A percentile compares a stretch with the other conserved stretches of the same genome.
These are phyloP conservation scores for Sebastes hubbsi DNA, from an alignment of 2,797 vertebrate genomes.

Conservation along the genomic window DNA sequence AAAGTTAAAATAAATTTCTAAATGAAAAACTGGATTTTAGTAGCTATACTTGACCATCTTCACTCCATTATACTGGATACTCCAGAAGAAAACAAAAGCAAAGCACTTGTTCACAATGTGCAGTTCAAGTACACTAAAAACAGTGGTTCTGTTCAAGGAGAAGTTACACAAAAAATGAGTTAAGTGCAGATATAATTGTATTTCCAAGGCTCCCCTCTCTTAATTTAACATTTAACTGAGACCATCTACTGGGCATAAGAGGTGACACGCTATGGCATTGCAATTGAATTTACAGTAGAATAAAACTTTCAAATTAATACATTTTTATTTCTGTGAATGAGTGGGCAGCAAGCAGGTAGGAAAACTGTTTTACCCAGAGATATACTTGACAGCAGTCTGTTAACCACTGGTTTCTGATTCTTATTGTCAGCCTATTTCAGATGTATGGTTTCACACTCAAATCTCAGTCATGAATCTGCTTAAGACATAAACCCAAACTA, in stretches of 20 bases:
- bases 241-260: not conserved
- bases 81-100: not conserved
- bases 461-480: not conserved
- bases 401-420: not conserved
- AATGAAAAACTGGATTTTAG: not conserved
- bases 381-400: not conserved
- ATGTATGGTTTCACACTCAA: not conserved
- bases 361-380: not conserved
- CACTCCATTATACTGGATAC: too few species aligned
- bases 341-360: not conserved
- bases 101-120: not conserved
- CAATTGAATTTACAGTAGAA: not conserved
- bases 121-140: not conserved
- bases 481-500: not conserved
- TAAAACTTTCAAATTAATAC: not conserved
- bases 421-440: not conserved
- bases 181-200: not conserved
- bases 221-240: not conserved
- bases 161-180: not conserved
- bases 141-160: not conserved
- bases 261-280: not conserved
- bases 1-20: not conserved
- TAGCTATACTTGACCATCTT: not conserved
- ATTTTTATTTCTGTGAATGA: not conserved
- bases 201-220: not conserved